Evolutionary conservation across 2,113 vertebrate species (phyloP), one percentile per base, ranked within the genome.

Genomic region (Melanocharis versteri): DNA sequence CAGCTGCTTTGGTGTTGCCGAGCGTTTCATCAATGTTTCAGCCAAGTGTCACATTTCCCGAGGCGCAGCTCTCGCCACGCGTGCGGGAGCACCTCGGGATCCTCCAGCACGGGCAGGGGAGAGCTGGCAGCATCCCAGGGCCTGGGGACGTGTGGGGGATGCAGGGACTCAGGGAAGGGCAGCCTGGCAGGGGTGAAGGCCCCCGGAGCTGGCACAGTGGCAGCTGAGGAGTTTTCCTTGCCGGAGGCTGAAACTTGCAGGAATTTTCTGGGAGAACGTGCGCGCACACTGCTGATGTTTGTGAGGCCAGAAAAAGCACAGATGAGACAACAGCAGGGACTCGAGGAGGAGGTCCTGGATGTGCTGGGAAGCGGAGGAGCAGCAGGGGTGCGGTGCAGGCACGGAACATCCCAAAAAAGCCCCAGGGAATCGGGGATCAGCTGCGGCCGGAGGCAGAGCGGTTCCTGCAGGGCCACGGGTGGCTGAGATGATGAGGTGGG

Each of bases 401-500:
- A 45, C 2, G 9, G 69, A 42, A 37, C 42, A 40, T 64, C 83
- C 60, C 24, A 7, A 70, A 47, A 86, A 90, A 54, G 8, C 76
- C 28, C 47, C 70, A 1, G 62, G 72, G 72, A 45, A 19, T 7
- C 0, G 0, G 62, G 72, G 62, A 44, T 60, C 33, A 33, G 72
- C 51, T 2, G 39, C 1, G 31, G 31, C 61, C 61, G 1, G 0
- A 48, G 83, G 83, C 83, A n/a, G 60, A 84, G 93, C 77, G 10
- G 78, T 28, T 90, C 82, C 33, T 26, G 77, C 90, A 15, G 47
- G 91, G 86, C 71, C 87, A 57, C n/a, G 85, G 93, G 68, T 24
- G 88, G 79, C 86, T 65, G 94, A 28, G 91, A 61, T 48, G 86
- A 73, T 28, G 78, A 93, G 85, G 91, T 97, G 93, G 94, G 94